Base-by-base conservation (phyloP, 2,888 invertebrate genomes). In the Nycteola revayana region DNA sequence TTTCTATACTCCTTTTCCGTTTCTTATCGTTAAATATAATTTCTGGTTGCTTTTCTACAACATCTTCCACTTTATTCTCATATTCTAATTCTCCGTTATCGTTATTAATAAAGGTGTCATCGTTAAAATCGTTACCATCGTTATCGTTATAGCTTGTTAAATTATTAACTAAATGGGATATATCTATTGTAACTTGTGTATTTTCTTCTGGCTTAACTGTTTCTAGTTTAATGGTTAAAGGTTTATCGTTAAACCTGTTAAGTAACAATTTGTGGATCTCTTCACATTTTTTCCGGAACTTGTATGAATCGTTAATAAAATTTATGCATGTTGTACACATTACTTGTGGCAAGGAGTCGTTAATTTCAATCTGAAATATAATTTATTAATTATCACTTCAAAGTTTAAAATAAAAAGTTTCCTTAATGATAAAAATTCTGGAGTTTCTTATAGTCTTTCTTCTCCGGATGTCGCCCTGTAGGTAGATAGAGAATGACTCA, bases 31-130 rank as follows among this genome's bases (percentile, higher is more conserved):
- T 54, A 27, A 49, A 44, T 18, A 53, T 38, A 25, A 52, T 42
- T 23, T 62, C 48, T 14, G 45, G 25, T 0, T 54, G 48, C 18
- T 57, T 50, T 3, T 55, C 54, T 9, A 49, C 35, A 1, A 51
- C 42, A 27, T 58, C 49, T 45, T 56, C 27, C 14, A 40, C 29
- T 35, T 28, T 41, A n/a, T 42, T 32, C 44, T 54, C 58, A 29
- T 37, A 49, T 42, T 54, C 55, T 10, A 40, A 45, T 11, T 49
- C 46, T 3, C 51, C 46, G 0, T 67, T 59, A 20, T 70, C 44
- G 0, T 66, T 1, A 67, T 68, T 68, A 14, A 76, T 75, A 37
- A 66, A 55, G 1, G 63, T 60, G 21, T 74, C 73, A 9, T 41
- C 33, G 10, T 55, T 60, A 3, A 60, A 72, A 26, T 71, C 60